Percentiles rank a stretch among this genome's conserved stretches.
phyloP scores from a whole-genome alignment of 2,113 vertebrate genomes.

The Sturnus vulgaris region DNA sequence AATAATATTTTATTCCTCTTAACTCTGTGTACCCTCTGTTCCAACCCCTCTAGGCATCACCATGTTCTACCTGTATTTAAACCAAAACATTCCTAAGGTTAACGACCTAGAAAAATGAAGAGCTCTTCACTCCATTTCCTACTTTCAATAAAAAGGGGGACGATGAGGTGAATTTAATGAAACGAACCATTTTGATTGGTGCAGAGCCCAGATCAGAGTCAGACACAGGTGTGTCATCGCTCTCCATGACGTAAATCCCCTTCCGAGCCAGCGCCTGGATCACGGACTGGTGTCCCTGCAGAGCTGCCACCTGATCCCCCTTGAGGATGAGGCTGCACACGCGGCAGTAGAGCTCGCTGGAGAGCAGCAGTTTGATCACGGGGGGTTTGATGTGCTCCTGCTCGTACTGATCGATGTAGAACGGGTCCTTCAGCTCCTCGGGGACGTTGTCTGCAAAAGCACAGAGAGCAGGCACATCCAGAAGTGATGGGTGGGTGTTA shows the following conservation, averaged over 20 bases:
- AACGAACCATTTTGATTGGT: slow-evolving; percentile 94
- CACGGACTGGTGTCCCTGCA: slow-evolving; percentile 88
- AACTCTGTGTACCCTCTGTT: too few relatives aligned
- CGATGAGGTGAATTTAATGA: slow-evolving; percentile 35
- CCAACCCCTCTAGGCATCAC: too few relatives aligned
- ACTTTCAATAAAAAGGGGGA: neutral
- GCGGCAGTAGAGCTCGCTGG: slow-evolving; percentile 89
- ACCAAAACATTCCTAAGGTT: neutral
- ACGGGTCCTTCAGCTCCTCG: slow-evolving; percentile 87
- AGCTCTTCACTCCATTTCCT: neutral
- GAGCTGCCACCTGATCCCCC: slow-evolving; percentile 82
- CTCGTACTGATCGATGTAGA: slow-evolving; percentile 94
- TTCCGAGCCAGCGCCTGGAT: slow-evolving; percentile 88
- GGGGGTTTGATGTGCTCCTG: slow-evolving; percentile 96
- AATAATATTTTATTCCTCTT: too few relatives aligned
- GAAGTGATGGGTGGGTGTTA: accelerated
- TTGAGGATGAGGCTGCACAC: slow-evolving; percentile 90
- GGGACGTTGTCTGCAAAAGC: slow-evolving; percentile 84
- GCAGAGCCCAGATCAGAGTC: slow-evolving; percentile 82
- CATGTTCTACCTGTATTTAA: neutral
- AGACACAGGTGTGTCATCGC: slow-evolving; percentile 83
- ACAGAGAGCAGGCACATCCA: neutral
- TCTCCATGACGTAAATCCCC: slow-evolving; percentile 91
- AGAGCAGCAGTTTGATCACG: slow-evolving; percentile 85
- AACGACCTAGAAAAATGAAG: slow-evolving; percentile 3